phyloP scores from a whole-genome alignment of 2,888 invertebrate species.

The Drosophila mulleri region DNA sequence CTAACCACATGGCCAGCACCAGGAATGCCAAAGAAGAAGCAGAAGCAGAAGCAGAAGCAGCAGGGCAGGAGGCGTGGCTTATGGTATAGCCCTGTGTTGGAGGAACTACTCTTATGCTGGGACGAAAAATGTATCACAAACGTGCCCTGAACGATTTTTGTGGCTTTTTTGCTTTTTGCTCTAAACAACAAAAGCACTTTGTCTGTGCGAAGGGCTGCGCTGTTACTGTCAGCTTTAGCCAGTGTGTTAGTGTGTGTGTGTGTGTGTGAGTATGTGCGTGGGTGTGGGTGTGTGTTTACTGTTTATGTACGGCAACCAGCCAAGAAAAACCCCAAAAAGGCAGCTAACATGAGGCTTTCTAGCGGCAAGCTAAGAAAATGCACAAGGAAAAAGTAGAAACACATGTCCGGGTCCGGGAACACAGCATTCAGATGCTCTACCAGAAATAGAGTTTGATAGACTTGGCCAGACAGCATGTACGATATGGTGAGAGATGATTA shows the following conservation, averaged over 20 bases:
- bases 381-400: conserved; percentile 53
- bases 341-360: conserved; percentile 75
- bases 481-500: too few species aligned
- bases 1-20: conserved; percentile 49
- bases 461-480: conserved; percentile 2
- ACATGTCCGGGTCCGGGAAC: conserved; percentile 34
- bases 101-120: conserved; percentile 51
- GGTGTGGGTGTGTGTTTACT: conserved; percentile 66
- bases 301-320: conserved; percentile 81
- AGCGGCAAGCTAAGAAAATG: conserved; percentile 74
- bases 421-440: conserved; percentile 27
- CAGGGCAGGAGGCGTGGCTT: not conserved
- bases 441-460: not conserved
- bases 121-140: conserved; percentile 53
- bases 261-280: conserved; percentile 43
- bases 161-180: conserved; percentile 80
- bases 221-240: conserved; percentile 19
- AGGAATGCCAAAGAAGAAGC: conserved; percentile 1
- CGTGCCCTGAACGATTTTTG: conserved; percentile 77
- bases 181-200: conserved; percentile 76
- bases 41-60: not conserved
- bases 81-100: not conserved
- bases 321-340: conserved; percentile 78
- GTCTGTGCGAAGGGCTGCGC: conserved; percentile 38
- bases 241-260: conserved; percentile 11